phyloP scores from a whole-genome alignment of 2,113 vertebrate species.

The Scatophagus argus region DNA sequence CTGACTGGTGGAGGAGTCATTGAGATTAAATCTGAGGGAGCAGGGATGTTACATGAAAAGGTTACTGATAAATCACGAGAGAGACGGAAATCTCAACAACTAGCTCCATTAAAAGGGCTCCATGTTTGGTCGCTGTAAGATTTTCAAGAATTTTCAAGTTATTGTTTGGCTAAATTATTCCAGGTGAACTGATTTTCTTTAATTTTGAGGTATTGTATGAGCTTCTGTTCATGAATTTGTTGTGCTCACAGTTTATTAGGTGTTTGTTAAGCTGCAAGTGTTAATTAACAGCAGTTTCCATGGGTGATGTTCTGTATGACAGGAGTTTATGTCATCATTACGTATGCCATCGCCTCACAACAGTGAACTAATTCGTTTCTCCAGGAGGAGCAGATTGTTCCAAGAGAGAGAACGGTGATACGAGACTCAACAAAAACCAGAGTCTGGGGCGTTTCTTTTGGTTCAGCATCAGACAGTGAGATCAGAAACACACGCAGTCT shows the following conservation, averaged over 20 bases:
- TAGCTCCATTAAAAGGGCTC: neutral
- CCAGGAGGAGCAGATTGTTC: conserved; percentile 33
- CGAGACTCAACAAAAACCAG: conserved; percentile 24
- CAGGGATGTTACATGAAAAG: neutral
- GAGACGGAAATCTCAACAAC: neutral
- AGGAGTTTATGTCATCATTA: conserved; percentile 29
- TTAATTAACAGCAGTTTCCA: conserved; percentile 24
- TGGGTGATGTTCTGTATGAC: conserved; percentile 9
- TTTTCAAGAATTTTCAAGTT: neutral
- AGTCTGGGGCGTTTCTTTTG: conserved; percentile 16
- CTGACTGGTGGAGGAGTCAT: conserved; percentile 23
- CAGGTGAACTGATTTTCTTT: neutral
- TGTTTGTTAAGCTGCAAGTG: conserved; percentile 29
- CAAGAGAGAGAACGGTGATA: conserved; percentile 16
- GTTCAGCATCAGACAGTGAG: conserved; percentile 22
- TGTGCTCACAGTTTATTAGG: conserved; percentile 9
- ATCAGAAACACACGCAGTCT: conserved; percentile 22
- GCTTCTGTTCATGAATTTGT: neutral
- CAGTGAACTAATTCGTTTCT: conserved; percentile 36
- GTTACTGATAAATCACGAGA: conserved; percentile 1
- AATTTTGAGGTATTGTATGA: neutral
- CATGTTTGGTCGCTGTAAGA: neutral
- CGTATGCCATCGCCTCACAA: conserved; percentile 15
- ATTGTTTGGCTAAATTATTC: neutral
- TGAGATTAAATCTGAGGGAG: conserved; percentile 29